phyloP scores from a whole-genome alignment of 2,888 invertebrate genomes.

The Maniola hyperantus region DNA sequence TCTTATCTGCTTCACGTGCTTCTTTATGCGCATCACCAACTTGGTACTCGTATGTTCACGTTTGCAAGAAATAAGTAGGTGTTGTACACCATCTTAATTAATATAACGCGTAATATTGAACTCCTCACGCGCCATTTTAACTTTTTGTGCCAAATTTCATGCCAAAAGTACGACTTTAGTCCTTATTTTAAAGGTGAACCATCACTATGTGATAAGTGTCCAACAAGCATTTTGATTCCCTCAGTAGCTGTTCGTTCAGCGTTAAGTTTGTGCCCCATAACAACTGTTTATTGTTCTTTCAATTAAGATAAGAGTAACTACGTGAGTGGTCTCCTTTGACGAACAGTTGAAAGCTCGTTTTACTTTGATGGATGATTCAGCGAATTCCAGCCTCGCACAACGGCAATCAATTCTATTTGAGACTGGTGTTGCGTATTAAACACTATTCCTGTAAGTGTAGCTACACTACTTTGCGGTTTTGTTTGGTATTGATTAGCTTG shows the following conservation, averaged over 20 bases:
- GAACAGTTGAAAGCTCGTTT: conserved; percentile 53
- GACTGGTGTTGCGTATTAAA: conserved; percentile 35
- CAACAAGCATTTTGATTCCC: background rate
- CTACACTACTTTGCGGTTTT: conserved; percentile 63
- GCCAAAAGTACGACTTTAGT: too few species aligned
- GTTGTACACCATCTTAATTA: too few species aligned
- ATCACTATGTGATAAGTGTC: too few species aligned
- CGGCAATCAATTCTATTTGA: conserved; percentile 56
- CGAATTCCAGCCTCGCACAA: conserved; percentile 46
- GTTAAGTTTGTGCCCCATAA: background rate
- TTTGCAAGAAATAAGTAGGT: too few species aligned
- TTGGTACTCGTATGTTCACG: too few species aligned
- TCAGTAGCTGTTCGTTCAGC: background rate
- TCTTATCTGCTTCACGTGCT: too few species aligned
- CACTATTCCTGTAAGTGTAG: background rate
- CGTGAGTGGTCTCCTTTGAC: background rate
- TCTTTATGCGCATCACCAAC: too few species aligned
- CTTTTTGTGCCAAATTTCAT: too few species aligned
- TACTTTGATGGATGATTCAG: conserved; percentile 58
- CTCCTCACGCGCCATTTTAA: too few species aligned
- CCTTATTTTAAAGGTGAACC: too few species aligned
- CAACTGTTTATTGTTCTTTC: conserved; percentile 1
- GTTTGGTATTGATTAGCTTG: conserved; percentile 68
- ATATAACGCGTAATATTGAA: too few species aligned
- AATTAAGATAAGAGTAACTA: background rate